Percentiles rank a stretch among this genome's conserved stretches.
Conservation (phyloP, 2,888 invertebrate species). For the Morpho helenor region DNA sequence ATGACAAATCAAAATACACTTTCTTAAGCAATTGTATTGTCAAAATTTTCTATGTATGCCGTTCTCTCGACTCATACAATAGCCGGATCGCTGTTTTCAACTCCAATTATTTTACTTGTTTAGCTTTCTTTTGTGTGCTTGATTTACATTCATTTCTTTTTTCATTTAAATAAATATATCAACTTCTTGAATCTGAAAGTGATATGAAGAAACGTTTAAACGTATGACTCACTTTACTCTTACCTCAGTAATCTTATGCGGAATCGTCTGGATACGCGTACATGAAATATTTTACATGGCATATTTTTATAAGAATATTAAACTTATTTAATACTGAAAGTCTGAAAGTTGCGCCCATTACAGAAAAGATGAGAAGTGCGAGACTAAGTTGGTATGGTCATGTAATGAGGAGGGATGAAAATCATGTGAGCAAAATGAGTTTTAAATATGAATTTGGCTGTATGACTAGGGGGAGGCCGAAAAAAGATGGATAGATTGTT, state of each 20-base stretch:
- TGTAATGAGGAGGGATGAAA: too few relatives aligned
- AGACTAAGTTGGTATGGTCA: too few relatives aligned
- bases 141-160: slow-evolving; percentile 10
- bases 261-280: slow-evolving; percentile 20
- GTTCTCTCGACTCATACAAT: slow-evolving; percentile 46
- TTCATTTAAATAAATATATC: slow-evolving; percentile 15
- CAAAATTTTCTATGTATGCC: slow-evolving; percentile 62
- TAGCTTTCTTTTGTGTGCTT: slow-evolving; percentile 15
- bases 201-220: slow-evolving; percentile 26
- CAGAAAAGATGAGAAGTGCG: too few relatives aligned
- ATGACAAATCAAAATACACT: slow-evolving; percentile 57
- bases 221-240: slow-evolving; percentile 26
- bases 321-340: not conserved
- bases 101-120: slow-evolving; percentile 13
- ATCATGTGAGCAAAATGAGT: too few relatives aligned
- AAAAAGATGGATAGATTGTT: too few relatives aligned
- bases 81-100: slow-evolving; percentile 26
- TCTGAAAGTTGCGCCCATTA: too few relatives aligned
- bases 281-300: slow-evolving; percentile 21
- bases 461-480: too few relatives aligned
- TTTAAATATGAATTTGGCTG: too few relatives aligned
- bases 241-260: slow-evolving; percentile 26
- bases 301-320: slow-evolving; percentile 9
- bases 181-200: slow-evolving; percentile 24
- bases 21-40: slow-evolving; percentile 68